Conservation (phyloP, 1,140 invertebrate genomes). For the Adoxophyes honmai region DNA sequence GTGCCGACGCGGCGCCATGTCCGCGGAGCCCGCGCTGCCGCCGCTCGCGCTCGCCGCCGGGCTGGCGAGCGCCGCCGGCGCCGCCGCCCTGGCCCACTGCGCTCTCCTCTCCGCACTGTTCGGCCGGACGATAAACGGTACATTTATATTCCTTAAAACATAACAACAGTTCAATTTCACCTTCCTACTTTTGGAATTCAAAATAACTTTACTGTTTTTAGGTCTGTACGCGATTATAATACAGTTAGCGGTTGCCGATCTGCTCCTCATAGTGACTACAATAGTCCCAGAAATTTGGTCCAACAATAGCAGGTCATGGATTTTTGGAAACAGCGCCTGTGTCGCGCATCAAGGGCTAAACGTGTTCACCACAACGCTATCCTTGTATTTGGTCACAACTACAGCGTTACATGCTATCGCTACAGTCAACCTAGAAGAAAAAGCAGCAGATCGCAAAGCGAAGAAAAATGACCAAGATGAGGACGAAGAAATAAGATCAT, state of each 20-base stretch:
- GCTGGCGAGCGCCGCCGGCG: slow-evolving; percentile 56
- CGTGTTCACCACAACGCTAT: slow-evolving; percentile 73
- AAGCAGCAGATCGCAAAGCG: slow-evolving; percentile 37
- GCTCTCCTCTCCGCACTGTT: slow-evolving; percentile 52
- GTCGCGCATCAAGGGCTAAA: slow-evolving; percentile 70
- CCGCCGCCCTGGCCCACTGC: slow-evolving; percentile 54
- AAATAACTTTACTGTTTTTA: slow-evolving; percentile 46
- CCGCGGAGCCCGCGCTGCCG: slow-evolving; percentile 43
- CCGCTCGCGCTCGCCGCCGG: slow-evolving; percentile 48
- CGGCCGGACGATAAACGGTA: slow-evolving; percentile 56
- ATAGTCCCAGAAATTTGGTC: slow-evolving; percentile 73
- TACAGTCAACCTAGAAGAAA: slow-evolving; percentile 71
- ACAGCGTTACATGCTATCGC: slow-evolving; percentile 77
- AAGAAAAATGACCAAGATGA: slow-evolving; percentile 61
- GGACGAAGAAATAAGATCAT: slow-evolving; percentile 74
- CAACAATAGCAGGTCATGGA: slow-evolving; percentile 68
- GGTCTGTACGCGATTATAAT: slow-evolving; percentile 72
- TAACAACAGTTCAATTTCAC: neutral
- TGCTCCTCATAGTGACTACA: slow-evolving; percentile 58
- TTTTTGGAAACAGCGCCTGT: slow-evolving; percentile 66
- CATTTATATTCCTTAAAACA: slow-evolving; percentile 22
- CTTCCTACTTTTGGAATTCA: neutral
- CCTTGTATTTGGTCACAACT: slow-evolving; percentile 72
- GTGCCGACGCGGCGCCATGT: slow-evolving; percentile 51
- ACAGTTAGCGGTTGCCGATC: slow-evolving; percentile 73